These are phyloP conservation scores for Acrocephalus scirpaceus DNA, from an alignment of 2,797 vertebrate genomes.

Conservation along the genomic window DNA sequence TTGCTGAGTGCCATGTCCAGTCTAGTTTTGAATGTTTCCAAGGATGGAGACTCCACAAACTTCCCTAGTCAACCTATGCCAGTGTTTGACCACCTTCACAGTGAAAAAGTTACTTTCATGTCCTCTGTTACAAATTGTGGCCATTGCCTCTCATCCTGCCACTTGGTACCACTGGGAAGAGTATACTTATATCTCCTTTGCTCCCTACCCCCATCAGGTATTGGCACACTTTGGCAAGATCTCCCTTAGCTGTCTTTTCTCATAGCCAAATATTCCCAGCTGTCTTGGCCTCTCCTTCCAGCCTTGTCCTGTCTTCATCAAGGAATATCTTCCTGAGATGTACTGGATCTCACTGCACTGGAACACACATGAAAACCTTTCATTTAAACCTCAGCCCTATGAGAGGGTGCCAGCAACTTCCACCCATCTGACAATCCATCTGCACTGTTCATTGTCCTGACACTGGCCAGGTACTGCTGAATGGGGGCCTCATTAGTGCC, in stretches of 20 bases:
- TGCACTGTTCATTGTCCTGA: neutral
- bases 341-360: neutral
- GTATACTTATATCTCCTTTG: neutral
- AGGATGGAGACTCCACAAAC: neutral
- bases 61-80: neutral
- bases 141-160: neutral
- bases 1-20: neutral
- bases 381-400: neutral
- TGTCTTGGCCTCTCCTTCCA: neutral
- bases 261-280: neutral
- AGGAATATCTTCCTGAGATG: neutral
- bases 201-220: neutral
- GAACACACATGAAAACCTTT: neutral
- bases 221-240: neutral
- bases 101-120: neutral
- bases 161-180: neutral
- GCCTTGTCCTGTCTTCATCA: neutral
- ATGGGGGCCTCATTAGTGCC: neutral
- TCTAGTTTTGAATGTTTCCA: neutral
- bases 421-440: neutral
- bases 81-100: neutral
- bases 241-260: neutral
- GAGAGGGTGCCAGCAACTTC: neutral
- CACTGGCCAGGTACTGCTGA: neutral
- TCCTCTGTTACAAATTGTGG: neutral